Conservation (phyloP, 2,113 vertebrate species). For the Beaufortia kweichowensis region DNA sequence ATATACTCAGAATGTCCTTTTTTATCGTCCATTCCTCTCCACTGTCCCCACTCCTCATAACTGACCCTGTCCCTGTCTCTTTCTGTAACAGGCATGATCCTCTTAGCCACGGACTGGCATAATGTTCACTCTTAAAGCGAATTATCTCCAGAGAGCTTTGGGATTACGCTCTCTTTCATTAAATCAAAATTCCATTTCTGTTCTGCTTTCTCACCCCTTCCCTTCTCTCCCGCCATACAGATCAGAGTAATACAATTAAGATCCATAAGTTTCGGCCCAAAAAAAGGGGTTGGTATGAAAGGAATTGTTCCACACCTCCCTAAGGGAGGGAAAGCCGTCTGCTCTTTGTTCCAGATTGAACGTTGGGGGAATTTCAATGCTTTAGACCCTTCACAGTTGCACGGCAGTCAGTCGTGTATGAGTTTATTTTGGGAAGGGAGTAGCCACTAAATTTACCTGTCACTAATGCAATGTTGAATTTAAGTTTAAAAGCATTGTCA, state of each 20-base stretch:
- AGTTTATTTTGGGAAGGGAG: not conserved
- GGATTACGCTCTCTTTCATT: conserved; percentile 67
- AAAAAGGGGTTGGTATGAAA: conserved; percentile 62
- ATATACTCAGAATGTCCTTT: not conserved
- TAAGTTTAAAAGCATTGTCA: too few species aligned
- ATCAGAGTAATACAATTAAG: conserved; percentile 75
- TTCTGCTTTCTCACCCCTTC: conserved; percentile 52
- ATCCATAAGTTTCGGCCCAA: conserved; percentile 67
- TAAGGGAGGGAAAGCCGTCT: conserved; percentile 57
- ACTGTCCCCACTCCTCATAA: not conserved
- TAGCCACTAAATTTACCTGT: conserved; percentile 24
- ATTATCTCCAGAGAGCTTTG: conserved; percentile 63
- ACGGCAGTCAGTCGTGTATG: conserved; percentile 4
- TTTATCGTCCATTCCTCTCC: not conserved
- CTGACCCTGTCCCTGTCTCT: conserved; percentile 17
- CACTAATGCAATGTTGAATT: not conserved
- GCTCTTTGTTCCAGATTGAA: conserved; percentile 32
- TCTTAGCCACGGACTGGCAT: conserved; percentile 48
- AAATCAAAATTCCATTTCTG: conserved; percentile 72
- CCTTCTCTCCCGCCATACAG: conserved; percentile 34
- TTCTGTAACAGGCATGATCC: conserved; percentile 50
- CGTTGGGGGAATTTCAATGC: conserved; percentile 28
- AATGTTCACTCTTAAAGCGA: conserved; percentile 56
- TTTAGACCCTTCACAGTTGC: conserved; percentile 1
- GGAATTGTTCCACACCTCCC: conserved; percentile 65